Percentiles rank a stretch among this genome's conserved stretches.
Conservation (phyloP, 2,113 vertebrate genomes). For the Burhinus bistriatus region DNA sequence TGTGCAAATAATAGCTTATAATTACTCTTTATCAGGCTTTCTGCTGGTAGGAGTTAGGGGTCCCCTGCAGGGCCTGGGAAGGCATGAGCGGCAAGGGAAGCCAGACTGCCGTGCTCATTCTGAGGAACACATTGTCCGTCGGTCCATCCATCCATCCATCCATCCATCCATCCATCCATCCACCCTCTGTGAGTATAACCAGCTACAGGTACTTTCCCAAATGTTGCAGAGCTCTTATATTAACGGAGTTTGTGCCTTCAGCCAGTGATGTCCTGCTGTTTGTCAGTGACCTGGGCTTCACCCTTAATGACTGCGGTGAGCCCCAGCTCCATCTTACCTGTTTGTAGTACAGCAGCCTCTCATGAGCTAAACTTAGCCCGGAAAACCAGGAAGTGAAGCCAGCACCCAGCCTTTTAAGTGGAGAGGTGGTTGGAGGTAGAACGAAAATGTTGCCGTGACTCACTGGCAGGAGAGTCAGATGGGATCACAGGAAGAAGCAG, state of each 20-base stretch:
- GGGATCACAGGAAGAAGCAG: neutral
- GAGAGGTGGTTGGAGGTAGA: neutral
- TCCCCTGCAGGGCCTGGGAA: neutral
- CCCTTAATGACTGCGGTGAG: neutral
- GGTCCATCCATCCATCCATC: neutral
- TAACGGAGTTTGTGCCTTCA: neutral
- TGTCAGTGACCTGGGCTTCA: neutral
- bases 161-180: neutral
- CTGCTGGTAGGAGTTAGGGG: neutral
- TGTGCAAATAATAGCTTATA: neutral
- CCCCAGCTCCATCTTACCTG: neutral
- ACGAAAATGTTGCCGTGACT: neutral
- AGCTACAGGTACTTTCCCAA: neutral
- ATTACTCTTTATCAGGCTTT: neutral
- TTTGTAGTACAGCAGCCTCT: neutral
- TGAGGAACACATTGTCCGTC: rapidly evolving
- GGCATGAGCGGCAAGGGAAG: neutral
- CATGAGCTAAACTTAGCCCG: neutral
- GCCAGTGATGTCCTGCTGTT: neutral
- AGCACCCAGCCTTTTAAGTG: neutral
- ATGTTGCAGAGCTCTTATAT: neutral
- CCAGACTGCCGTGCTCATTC: rapidly evolving
- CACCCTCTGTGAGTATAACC: neutral
- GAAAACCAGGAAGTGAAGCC: slow-evolving; percentile 3
- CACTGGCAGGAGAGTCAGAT: neutral